Base-by-base conservation (phyloP, 2,888 invertebrate species). In the Reticulitermes lucifugus region DNA sequence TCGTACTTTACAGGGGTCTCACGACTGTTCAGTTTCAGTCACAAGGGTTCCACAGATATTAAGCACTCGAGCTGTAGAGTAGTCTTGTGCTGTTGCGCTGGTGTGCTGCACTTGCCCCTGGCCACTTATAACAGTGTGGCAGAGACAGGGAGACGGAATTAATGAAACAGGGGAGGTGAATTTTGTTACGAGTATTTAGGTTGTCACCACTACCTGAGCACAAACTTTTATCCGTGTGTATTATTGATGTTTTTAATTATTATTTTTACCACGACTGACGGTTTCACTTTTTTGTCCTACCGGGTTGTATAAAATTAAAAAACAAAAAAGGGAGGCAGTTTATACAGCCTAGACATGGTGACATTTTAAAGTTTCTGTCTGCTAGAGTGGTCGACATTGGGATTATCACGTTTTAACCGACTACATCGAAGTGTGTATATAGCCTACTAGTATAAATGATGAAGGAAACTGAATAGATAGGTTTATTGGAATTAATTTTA, bases 191-290 rank as follows among this genome's bases (percentile, higher is more conserved):
- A 46, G 81, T 81, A 81, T 81, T 81, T 81, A 81, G 81, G 70
- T 43, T 81, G 81, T 43, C 81, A 81, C 81, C 81, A 70, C 65
- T 65, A 43, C 70, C 70, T 81, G 43, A 81, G 81, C 46, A 25
- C 22, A 65, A n/a, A 81, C 81, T 70, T 81, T 81, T 81, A 81
- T 81, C 81, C 81, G 25, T 65, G 43, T 81, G 29, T 70, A 59
- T 70, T 81, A 81, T 84, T 65, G 84, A 77, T 79, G 84, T 84
- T 84, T 84, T 84, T 84, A 84, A 84, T 84, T 84, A 84, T 84
- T 77, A 7, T 6, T 79, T 84, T 77, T 55, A 84, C 84, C 60
- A 75, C 84, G 51, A 46, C 79, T 65, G 84, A 79, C 73, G 43
- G 81, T 60, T 80, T 80, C 60, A 41, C 80, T 29, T 21, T 80